Conservation (phyloP, 2,888 invertebrate genomes). For the Nebria salina region DNA sequence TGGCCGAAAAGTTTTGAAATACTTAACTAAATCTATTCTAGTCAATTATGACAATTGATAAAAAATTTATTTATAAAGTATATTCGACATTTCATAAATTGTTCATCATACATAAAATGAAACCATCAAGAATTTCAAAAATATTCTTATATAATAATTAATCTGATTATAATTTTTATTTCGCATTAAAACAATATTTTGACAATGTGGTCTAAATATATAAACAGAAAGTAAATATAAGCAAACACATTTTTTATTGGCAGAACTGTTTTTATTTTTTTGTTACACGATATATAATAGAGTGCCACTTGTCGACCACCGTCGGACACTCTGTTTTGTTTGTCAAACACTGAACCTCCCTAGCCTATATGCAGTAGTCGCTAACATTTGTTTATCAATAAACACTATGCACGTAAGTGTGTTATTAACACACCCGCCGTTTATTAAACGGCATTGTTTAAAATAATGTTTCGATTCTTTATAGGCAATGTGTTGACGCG, state of each 20-base stretch:
- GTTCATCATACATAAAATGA: too few relatives aligned
- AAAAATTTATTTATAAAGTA: too few relatives aligned
- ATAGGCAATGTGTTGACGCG: background rate
- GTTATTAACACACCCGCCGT: background rate
- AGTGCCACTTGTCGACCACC: constrained; percentile 1
- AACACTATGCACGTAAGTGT: background rate
- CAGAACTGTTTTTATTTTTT: background rate
- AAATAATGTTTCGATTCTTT: background rate
- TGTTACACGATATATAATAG: background rate
- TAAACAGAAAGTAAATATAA: background rate
- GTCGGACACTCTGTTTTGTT: constrained; percentile 1
- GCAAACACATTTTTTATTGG: background rate
- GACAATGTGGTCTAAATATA: background rate
- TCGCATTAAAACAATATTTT: background rate
- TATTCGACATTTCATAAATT: too few relatives aligned
- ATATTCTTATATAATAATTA: too few relatives aligned
- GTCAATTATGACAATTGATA: too few relatives aligned
- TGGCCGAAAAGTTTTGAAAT: too few relatives aligned
- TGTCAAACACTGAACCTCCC: background rate
- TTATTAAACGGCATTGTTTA: background rate
- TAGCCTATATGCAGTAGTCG: background rate
- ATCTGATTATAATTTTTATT: background rate
- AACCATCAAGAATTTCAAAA: too few relatives aligned
- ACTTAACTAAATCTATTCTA: too few relatives aligned
- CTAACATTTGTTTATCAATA: background rate